Evolutionary conservation across 2,888 invertebrate genomes (phyloP), one percentile per base, ranked within the genome.

Genomic region (Hypena proboscidalis): DNA sequence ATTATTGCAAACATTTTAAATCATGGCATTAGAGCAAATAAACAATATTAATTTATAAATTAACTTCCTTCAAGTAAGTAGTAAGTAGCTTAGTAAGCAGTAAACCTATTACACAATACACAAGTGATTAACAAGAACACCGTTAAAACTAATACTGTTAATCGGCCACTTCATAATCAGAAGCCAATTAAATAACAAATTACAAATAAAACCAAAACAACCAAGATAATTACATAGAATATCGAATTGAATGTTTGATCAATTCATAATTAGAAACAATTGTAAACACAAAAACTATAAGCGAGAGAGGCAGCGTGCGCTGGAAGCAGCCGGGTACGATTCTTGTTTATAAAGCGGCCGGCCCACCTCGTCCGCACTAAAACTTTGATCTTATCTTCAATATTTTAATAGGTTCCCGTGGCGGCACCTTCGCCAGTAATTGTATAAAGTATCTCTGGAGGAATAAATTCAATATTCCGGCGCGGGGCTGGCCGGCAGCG

Each of bases 341-440:
- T 77, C 78, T 85, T 77, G 85, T 86, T 85, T 83, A 80, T 80
- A 79, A 71, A 70, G 62, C 71, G 85, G 70, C 84, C 87, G 66
- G 80, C 88, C 86, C 87, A 87, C 82, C 82, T 83, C 83, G 80
- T 81, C 82, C 78, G 75, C 71, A 84, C 85, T 85, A 83, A 85
- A 85, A 86, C 76, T 80, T 71, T 76, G 90, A 90, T 90, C 82
- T 88, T 90, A 90, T 90, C 90, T 86, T 58, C 74, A 78, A 85
- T 86, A 87, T 87, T 90, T 88, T 89, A 89, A 89, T 89, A 88
- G 87, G 86, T 87, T 89, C 85, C 85, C 85, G 85, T 79, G 77
- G 87, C 85, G 85, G 85, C 86, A 85, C 83, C 85, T 83, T 71
- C 79, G 74, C 70, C 82, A 74, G 81, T 87, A 85, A 88, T 86